Base-by-base conservation (phyloP, 37 sponge, comb jelly and placozoan species). In the Beroe ovata region DNA sequence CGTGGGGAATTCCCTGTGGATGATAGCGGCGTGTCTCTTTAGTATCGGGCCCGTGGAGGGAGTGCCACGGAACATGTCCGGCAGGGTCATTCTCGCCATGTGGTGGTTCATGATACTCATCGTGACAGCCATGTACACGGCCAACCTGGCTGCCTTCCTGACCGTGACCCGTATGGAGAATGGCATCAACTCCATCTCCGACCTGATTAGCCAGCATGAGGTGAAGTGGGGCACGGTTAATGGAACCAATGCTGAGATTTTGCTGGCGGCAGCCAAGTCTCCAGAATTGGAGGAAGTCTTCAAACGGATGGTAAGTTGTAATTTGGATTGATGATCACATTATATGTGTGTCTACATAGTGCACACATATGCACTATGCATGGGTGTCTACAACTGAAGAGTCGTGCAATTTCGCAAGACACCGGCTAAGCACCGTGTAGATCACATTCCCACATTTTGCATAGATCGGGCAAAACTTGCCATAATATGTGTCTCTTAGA, bases 21-120 rank as follows among this genome's bases (percentile, higher is more conserved):
- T 77, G 84, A 77, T 77, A 77, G 84, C 84, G 4, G 84, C 84
- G 36, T 77, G 84, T 77, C 38, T 77, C 36, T 77, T 77, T 54
- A 77, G 84, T 26, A 77, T 77, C 54, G 84, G 84, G 41, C 84
- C 84, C 8, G 84, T 77, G 54, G 84, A 77, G 54, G 84, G 84
- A 39, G 84, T 77, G 28, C 84, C 84, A 20, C 84, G 84, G 18
- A 77, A 77, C 84, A 77, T 77, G 84, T 77, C 84, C 25, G 84
- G 84, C 84, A 39, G 84, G 47, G 84, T 77, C 20, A 77, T 77
- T 42, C 84, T 77, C 4, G 84, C 84, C 23, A 77, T 77, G 84
- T 77, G 84, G 84, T 77, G 84, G 84, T 77, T 77, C 84, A 77
- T 77, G 84, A 77, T 77, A 20, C 84, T 77, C 28, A 77, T 77